Conservation (phyloP, 2,797 vertebrate genomes). For the Botia kubotai region DNA sequence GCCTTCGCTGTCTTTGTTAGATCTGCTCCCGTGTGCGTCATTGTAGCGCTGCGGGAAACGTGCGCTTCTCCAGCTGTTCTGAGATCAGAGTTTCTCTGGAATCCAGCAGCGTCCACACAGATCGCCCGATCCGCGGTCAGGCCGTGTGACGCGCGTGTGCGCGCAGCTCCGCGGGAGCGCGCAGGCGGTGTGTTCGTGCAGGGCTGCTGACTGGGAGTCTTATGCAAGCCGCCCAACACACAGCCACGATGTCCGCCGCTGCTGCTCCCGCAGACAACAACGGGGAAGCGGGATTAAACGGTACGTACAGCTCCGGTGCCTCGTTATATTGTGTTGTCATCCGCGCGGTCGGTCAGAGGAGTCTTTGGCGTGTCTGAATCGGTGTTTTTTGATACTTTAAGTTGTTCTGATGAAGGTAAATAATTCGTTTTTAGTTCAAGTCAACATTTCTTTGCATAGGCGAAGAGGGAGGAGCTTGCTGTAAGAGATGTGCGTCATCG, state of each 20-base stretch:
- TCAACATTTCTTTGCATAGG: conserved; percentile 17
- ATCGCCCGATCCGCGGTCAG: no score
- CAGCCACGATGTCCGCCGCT: conserved; percentile 74
- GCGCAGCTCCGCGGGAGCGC: conserved; percentile 70
- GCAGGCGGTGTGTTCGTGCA: conserved; percentile 46
- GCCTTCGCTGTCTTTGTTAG: no score
- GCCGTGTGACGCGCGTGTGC: conserved; percentile 21
- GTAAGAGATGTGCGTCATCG: background rate
- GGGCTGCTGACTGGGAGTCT: conserved; percentile 60
- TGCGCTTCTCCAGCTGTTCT: no score
- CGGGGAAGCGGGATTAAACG: conserved; percentile 81
- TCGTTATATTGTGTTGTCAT: conserved; percentile 5
- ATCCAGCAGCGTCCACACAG: background rate
- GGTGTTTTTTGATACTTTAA: conserved; percentile 42
- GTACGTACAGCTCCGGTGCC: conserved; percentile 58
- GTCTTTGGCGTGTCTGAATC: accelerated
- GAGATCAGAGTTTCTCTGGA: no score
- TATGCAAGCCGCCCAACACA: conserved; percentile 60
- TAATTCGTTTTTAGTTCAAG: conserved; percentile 28
- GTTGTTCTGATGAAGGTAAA: conserved; percentile 59
- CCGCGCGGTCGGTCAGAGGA: background rate
- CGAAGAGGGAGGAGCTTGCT: background rate
- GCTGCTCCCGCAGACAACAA: conserved; percentile 72
- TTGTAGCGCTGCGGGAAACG: no score
- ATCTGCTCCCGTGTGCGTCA: no score